Percentiles rank a stretch among this genome's conserved stretches.
Conservation (phyloP, 2,888 invertebrate genomes). For the Sesia apiformis region DNA sequence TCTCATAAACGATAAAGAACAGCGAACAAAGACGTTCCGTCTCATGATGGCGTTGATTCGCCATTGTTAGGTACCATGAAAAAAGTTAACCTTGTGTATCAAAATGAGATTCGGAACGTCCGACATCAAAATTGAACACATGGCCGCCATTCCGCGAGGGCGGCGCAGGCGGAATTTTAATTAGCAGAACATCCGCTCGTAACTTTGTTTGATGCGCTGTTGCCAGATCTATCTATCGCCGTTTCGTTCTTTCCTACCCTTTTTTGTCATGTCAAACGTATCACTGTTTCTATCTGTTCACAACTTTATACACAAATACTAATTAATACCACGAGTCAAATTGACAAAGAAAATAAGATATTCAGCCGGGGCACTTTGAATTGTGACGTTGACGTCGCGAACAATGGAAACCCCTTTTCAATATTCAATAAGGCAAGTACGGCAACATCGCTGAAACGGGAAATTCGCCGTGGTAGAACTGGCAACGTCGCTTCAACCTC, state of each 20-base stretch:
- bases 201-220: slow-evolving; percentile 60
- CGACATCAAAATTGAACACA: slow-evolving; percentile 58
- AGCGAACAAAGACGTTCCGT: slow-evolving; percentile 40
- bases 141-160: slow-evolving; percentile 74
- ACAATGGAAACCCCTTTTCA: slow-evolving; percentile 43
- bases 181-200: slow-evolving; percentile 75
- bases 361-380: background rate
- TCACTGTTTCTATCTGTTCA: background rate
- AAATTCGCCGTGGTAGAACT: slow-evolving; percentile 48
- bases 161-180: slow-evolving; percentile 75
- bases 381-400: slow-evolving; percentile 9
- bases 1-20: slow-evolving; percentile 23
- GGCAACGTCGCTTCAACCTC: slow-evolving; percentile 67
- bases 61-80: slow-evolving; percentile 35
- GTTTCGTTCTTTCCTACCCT: slow-evolving; percentile 34
- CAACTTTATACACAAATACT: background rate
- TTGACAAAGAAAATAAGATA: background rate
- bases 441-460: slow-evolving; percentile 62
- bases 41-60: slow-evolving; percentile 33
- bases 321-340: background rate
- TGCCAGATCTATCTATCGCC: slow-evolving; percentile 51
- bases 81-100: slow-evolving; percentile 70
- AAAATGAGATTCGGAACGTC: slow-evolving; percentile 66
- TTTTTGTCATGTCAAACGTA: background rate
- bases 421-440: slow-evolving; percentile 34